phyloP scores from a whole-genome alignment of 2,797 vertebrate species.

The Myotis myotis region DNA sequence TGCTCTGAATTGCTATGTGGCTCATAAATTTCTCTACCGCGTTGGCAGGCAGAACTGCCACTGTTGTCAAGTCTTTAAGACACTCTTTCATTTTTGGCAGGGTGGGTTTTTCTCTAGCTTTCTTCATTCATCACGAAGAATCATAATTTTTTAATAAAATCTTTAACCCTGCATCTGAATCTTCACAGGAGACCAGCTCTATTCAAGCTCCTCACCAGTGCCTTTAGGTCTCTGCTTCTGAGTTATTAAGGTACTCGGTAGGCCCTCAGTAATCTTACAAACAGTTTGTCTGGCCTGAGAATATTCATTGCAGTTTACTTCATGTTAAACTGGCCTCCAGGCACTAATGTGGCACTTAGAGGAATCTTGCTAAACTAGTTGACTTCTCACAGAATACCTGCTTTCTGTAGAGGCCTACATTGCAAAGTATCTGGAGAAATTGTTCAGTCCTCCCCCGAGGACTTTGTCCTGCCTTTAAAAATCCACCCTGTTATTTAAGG shows the following conservation, averaged over 20 bases:
- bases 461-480: slow-evolving; percentile 41
- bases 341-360: slow-evolving; percentile 46
- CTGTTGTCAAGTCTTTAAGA: slow-evolving; percentile 72
- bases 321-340: slow-evolving; percentile 50
- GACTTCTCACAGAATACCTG: slow-evolving; percentile 49
- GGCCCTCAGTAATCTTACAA: slow-evolving; percentile 41
- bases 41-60: slow-evolving; percentile 66
- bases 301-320: slow-evolving; percentile 57
- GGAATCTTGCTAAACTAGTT: slow-evolving; percentile 59
- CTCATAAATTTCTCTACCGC: slow-evolving; percentile 71
- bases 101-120: slow-evolving; percentile 53
- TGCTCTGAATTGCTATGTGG: slow-evolving; percentile 65
- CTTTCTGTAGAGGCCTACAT: background rate
- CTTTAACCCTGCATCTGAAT: slow-evolving; percentile 69
- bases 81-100: slow-evolving; percentile 73
- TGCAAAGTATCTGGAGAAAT: slow-evolving; percentile 57
- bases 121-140: slow-evolving; percentile 70
- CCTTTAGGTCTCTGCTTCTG: slow-evolving; percentile 21
- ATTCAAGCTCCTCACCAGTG: background rate
- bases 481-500: slow-evolving; percentile 24
- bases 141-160: slow-evolving; percentile 76
- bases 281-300: slow-evolving; percentile 60
- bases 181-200: slow-evolving; percentile 63
- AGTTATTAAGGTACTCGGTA: background rate
- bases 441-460: slow-evolving; percentile 32